Conservation (phyloP, 2,888 invertebrate genomes). For the Helobdella robusta region DNA sequence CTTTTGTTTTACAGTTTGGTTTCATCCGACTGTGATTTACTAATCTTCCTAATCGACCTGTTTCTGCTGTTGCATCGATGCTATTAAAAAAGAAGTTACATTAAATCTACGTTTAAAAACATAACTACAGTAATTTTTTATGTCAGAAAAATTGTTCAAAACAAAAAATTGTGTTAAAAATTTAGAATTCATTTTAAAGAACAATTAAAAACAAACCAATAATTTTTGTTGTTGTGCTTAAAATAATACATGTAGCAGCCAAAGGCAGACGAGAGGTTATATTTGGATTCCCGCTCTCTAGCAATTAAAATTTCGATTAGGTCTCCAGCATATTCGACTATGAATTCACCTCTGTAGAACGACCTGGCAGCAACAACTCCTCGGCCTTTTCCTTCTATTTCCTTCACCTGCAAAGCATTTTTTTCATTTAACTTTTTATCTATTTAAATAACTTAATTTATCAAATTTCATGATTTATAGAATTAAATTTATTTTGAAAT, state of each 20-base stretch:
- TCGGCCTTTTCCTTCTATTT: slow-evolving; percentile 77
- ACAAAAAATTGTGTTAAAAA: too few species aligned
- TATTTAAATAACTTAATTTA: too few species aligned
- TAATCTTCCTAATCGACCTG: slow-evolving; percentile 75
- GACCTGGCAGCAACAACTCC: slow-evolving; percentile 73
- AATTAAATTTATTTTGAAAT: too few species aligned
- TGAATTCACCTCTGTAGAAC: slow-evolving; percentile 82
- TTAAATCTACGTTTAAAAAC: too few species aligned
- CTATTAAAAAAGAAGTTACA: too few species aligned
- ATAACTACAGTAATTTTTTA: too few species aligned
- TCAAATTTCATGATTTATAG: too few species aligned
- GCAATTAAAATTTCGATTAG: slow-evolving; percentile 75
- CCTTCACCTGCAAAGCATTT: too few species aligned
- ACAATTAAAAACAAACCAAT: slow-evolving; percentile 63
- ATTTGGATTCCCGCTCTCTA: slow-evolving; percentile 67
- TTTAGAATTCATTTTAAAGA: too few species aligned
- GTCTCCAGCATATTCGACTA: slow-evolving; percentile 92
- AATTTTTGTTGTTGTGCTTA: slow-evolving; percentile 74
- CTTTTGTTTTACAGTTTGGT: slow-evolving; percentile 74
- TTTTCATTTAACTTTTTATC: too few species aligned
- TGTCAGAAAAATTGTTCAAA: too few species aligned
- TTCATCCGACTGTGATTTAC: slow-evolving; percentile 90
- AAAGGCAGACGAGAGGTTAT: slow-evolving; percentile 65
- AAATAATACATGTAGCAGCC: slow-evolving; percentile 99
- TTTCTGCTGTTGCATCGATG: slow-evolving; percentile 90